Evolutionary conservation across 2,888 invertebrate genomes (phyloP).

Genomic region (Heliconius charithonia): DNA sequence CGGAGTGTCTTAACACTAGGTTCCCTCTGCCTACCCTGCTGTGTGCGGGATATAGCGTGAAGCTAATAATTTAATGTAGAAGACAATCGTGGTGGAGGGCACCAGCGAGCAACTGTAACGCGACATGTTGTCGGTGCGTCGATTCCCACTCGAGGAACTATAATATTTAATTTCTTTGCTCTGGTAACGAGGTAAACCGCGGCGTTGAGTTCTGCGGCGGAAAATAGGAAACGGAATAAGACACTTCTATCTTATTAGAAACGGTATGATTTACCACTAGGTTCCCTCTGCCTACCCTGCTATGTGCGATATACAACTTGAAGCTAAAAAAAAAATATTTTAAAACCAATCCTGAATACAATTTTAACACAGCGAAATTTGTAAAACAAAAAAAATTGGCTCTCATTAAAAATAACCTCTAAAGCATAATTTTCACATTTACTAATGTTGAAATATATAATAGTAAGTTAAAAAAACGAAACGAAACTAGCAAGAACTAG

Average conservation of each 20-base stretch:
- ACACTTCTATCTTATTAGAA: not conserved
- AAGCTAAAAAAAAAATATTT: not conserved
- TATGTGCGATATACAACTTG: not conserved
- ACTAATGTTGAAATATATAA: slow-evolving; percentile 1
- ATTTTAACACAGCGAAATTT: not conserved
- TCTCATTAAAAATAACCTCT: slow-evolving; percentile 11
- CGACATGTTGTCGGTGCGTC: not conserved
- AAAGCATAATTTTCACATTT: slow-evolving; percentile 14
- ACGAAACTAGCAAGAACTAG: slow-evolving; percentile 9
- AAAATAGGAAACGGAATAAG: not conserved
- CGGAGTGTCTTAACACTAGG: too few relatives aligned
- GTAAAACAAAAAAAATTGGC: not conserved
- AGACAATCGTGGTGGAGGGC: not conserved
- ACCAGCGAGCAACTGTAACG: not conserved
- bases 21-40: too few relatives aligned
- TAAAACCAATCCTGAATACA: slow-evolving; percentile 1
- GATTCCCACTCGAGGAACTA: not conserved
- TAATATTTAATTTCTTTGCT: not conserved
- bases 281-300: not conserved
- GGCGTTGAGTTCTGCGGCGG: not conserved
- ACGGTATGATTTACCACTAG: not conserved
- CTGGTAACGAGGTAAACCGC: not conserved
- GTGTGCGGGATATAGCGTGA: too few relatives aligned
- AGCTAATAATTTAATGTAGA: too few relatives aligned
- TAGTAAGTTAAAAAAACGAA: slow-evolving; percentile 17